Evolutionary conservation across 2,888 invertebrate genomes (phyloP).

Genomic region (Cryptocephalus primarius): DNA sequence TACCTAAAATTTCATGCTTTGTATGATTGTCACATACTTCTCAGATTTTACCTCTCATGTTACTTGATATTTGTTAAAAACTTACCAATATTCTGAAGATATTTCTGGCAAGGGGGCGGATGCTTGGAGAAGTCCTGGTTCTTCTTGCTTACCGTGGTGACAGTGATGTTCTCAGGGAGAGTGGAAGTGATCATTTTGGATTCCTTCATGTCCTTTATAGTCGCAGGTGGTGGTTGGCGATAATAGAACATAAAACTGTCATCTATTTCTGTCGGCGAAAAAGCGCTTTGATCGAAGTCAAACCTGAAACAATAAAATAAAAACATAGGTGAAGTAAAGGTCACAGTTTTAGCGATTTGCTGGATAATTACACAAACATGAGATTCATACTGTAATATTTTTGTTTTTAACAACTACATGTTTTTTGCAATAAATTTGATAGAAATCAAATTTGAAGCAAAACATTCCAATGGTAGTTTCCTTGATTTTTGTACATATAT

Average conservation of each 20-base stretch:
- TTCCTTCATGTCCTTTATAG: conserved; percentile 6
- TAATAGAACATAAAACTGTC: conserved; percentile 57
- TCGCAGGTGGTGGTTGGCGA: conserved; percentile 35
- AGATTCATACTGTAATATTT: too few species aligned
- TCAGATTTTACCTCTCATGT: background rate
- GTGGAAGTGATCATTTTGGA: conserved; percentile 11
- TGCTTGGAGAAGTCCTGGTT: conserved; percentile 47
- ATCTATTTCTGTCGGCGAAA: conserved; percentile 64
- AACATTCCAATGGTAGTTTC: too few species aligned
- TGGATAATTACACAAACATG: too few species aligned
- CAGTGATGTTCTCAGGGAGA: conserved; percentile 8
- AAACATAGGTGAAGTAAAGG: too few species aligned
- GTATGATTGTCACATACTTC: too few species aligned
- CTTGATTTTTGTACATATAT: too few species aligned
- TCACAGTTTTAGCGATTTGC: too few species aligned
- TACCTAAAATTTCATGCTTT: too few species aligned
- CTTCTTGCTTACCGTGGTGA: conserved; percentile 7
- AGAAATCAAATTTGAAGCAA: too few species aligned
- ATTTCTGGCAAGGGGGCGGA: conserved; percentile 57
- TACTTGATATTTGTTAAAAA: background rate
- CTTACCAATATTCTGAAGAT: conserved; percentile 27
- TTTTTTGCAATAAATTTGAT: too few species aligned
- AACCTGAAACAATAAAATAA: conserved; percentile 32
- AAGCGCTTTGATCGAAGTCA: conserved; percentile 46
- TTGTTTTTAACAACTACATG: too few species aligned